Base-by-base conservation (phyloP, 2,797 vertebrate species). In the Centropyge bicolor region DNA sequence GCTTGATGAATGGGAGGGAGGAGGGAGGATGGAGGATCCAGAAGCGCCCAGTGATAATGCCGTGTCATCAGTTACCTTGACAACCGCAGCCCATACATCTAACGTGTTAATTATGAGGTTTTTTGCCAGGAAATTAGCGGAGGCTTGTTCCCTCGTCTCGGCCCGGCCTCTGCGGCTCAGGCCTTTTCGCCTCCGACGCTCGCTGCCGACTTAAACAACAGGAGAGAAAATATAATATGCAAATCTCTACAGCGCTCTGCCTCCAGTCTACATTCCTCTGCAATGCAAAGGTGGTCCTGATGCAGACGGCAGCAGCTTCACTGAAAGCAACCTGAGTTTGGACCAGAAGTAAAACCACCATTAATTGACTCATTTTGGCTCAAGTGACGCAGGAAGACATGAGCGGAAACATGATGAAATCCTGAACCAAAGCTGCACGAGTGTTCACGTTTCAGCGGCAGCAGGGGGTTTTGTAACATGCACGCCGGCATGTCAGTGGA, bases 61-160 rank as follows among this genome's bases (percentile, higher is more conserved):
- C 20, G 82, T 94, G 90, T 91, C 92, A 93, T 92, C 92, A 87
- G 92, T 94, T 93, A 91, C 93, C 92, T 82, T 94, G 93, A 91
- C 93, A 90, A 94, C 92, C 66, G 54, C 86, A 85, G 90, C 77
- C 74, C 79, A 70, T 54, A 78, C 85, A 85, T 88, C 70, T 38
- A 88, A 89, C 49, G 74, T 90, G 87, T 94, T 92, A 90, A 94
- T 92, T 89, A 89, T 87, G 86, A 81, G 31, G 27, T 31, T 70
- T 74, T 78, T 84, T 69, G 81, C 83, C 67, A 77, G 88, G 82
- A 89, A 86, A 93, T 93, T 89, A 89, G 85, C 74, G 60, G 74
- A 74, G 48, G 85, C 86, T 91, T 78, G 82, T 86, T 85, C 71
- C 76, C 73, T 4, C 66, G 40, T 88, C 68, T 78, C 63, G 84